Percentiles rank a stretch among this genome's conserved stretches.
Evolutionary conservation across 2,888 invertebrate genomes (phyloP).

Genomic region (Pristionchus maxplancki): DNA sequence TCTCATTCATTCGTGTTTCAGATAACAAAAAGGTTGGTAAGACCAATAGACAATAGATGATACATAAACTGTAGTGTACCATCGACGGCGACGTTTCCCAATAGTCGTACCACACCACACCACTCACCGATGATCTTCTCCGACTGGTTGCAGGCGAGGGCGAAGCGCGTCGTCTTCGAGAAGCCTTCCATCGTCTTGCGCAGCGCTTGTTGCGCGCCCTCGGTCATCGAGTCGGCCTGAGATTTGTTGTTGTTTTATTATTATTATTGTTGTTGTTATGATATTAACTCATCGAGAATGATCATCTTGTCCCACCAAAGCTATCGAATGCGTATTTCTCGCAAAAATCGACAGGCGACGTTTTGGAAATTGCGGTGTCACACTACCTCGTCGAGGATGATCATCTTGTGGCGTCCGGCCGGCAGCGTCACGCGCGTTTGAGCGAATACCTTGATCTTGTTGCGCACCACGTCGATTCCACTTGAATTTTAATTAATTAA

Average conservation of each 20-base stretch:
- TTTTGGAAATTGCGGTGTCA: neutral
- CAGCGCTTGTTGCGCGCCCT: constrained; percentile 94
- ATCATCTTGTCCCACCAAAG: constrained; percentile 87
- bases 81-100: neutral
- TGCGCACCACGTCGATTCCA: constrained; percentile 97
- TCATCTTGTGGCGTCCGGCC: constrained; percentile 92
- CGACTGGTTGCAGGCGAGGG: constrained; percentile 96
- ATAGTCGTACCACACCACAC: constrained; percentile 1
- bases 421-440: constrained; percentile 84
- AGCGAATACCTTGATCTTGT: constrained; percentile 96
- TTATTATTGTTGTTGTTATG: too few relatives aligned
- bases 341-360: too few relatives aligned
- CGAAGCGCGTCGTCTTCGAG: constrained; percentile 96
- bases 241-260: too few relatives aligned
- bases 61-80: neutral
- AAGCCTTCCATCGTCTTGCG: constrained; percentile 98
- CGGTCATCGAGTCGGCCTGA: constrained; percentile 88
- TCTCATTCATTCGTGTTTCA: neutral
- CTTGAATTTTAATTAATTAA: constrained; percentile 79
- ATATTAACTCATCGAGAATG: constrained; percentile 91
- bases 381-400: constrained; percentile 90
- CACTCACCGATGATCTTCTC: constrained; percentile 92
- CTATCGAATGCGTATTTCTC: too few relatives aligned
- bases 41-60: too few relatives aligned
- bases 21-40: too few relatives aligned